Evolutionary conservation across 2,888 invertebrate species (phyloP), one percentile per base, ranked within the genome.

Genomic region (Dolichomitus sp.): DNA sequence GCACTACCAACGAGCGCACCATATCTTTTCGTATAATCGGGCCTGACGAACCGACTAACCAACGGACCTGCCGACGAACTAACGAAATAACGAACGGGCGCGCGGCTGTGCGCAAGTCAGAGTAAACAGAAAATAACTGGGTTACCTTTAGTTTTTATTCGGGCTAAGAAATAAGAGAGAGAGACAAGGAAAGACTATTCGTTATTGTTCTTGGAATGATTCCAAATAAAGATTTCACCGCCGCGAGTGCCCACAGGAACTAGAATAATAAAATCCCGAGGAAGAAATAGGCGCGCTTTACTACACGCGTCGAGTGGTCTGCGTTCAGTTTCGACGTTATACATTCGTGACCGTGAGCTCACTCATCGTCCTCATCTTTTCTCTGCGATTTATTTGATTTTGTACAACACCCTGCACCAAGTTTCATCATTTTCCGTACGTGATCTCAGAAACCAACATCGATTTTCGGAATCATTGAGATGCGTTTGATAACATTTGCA

Each of bases 121-220:
- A 86, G 89, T 88, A 91, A 92, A 91, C 92, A 91, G 91, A 92
- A 93, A 93, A 93, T 93, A 93, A 93, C 93, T 93, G 93, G 93
- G 92, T 93, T 93, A 93, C 90, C 88, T 93, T 92, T 93, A 90
- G 90, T 91, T 93, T 84, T 92, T 93, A 92, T 92, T 93, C 90
- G 92, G 88, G 86, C 89, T 85, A 85, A 87, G 81, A 76, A 72
- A 78, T 72, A 77, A 81, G 84, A 81, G 76, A 76, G 23, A 75
- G 72, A 76, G 78, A 83, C 74, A 84, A 76, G 76, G 83, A 85
- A 0, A 14, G 27, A 83, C 86, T 88, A 89, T 90, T 90, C 90
- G 91, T 93, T 93, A 93, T 93, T 93, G 93, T 93, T 93, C 93
- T 91, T 93, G 93, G 93, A 93, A 93, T 93, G 93, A 93, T 93